These are phyloP conservation scores for Octonoba sinensis DNA, from an alignment of 2,888 invertebrate genomes.

Conservation along the genomic window DNA sequence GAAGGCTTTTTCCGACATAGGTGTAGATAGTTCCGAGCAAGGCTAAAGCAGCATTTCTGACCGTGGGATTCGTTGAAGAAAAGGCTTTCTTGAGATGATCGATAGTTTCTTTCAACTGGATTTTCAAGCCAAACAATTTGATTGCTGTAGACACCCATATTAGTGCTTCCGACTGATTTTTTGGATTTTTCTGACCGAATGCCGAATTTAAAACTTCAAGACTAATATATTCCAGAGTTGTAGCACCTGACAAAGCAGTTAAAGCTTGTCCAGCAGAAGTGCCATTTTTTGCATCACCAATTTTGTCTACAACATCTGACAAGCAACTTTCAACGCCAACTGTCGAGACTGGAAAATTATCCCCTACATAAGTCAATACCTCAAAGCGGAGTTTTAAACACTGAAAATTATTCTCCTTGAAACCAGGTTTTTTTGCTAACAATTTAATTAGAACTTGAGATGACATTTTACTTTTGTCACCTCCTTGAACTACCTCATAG, in stretches of 20 bases:
- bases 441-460: conserved; percentile 83
- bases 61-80: conserved; percentile 85
- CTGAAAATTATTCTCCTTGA: conserved; percentile 91
- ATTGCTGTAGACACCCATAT: conserved; percentile 84
- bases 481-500: conserved; percentile 76
- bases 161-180: conserved; percentile 88
- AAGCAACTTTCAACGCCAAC: conserved; percentile 82
- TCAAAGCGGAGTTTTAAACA: conserved; percentile 87
- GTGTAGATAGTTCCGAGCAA: conserved; percentile 84
- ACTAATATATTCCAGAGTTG: conserved; percentile 81
- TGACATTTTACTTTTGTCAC: conserved; percentile 78
- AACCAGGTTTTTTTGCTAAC: conserved; percentile 85
- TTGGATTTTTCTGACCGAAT: conserved; percentile 89
- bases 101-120: conserved; percentile 59
- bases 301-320: conserved; percentile 85
- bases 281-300: conserved; percentile 86
- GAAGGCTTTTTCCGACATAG: conserved; percentile 82
- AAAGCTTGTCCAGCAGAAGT: conserved; percentile 80
- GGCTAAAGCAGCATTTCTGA: conserved; percentile 82
- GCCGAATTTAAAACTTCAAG: conserved; percentile 81
- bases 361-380: conserved; percentile 82
- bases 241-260: conserved; percentile 82
- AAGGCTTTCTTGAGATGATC: conserved; percentile 81
- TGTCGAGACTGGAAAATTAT: conserved; percentile 80
- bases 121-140: conserved; percentile 85